Evolutionary conservation across 2,113 vertebrate genomes (phyloP), one percentile per base, ranked within the genome.

Genomic region (Nannospalax galili): DNA sequence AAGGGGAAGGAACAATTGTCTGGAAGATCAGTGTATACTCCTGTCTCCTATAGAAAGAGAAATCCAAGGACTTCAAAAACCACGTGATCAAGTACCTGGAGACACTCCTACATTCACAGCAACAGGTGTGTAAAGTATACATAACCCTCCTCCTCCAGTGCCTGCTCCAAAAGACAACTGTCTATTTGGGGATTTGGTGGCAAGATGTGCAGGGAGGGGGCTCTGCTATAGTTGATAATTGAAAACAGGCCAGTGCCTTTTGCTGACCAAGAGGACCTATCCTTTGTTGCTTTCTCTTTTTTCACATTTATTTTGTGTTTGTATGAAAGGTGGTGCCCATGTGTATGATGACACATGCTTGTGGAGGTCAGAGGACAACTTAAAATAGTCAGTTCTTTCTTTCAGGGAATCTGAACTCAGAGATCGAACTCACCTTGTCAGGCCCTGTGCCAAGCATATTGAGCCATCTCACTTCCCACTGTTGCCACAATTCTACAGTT

Each of bases 51-150:
- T 98, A 99, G 99, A 99, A 99, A 98, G 99, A 99, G 97, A 99
- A 99, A 97, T 98, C 99, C 70, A 99, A 98, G 97, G 99, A 99
- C 98, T 99, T 99, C 98, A 99, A 99, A 97, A 99, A 97, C 95
- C 99, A 99, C 0, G 98, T 99, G 89, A 98, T 99, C 7, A 99
- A 98, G 91, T 99, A 99, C 97, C 97, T 99, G 96, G 99, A 99
- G 98, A 98, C 98, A 0, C 97, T 99, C 65, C 87, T 99, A 7
- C 98, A 98, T 96, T 99, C 99, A 64, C 99, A 99, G 98, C 99
- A 99, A 52, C 99, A 99, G 99, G 99, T 99, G 98, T 98, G 98
- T 88, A 1, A 45, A 5, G 85, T 79, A 15, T 52, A 3, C 16
- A 7, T 17, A 45, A 74, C 72, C 14, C 37, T 62, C 1, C 2